Percentiles rank a stretch among this genome's conserved stretches.
phyloP scores from a whole-genome alignment of 2,113 vertebrate genomes.

The Himantopus leucocephalus region DNA sequence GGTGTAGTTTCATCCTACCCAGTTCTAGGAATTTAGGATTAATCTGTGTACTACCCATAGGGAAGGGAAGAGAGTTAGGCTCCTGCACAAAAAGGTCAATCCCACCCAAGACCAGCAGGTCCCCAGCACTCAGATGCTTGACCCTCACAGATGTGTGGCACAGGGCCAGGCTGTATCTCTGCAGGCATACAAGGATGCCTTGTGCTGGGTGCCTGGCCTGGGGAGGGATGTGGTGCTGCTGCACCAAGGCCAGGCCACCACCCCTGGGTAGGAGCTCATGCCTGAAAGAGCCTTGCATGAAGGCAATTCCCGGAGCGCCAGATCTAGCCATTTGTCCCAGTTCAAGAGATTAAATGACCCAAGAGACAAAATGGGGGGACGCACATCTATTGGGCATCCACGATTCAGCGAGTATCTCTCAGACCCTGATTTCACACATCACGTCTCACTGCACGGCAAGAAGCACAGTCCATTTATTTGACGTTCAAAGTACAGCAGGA shows the following conservation, averaged over 20 bases:
- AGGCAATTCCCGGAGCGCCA: not conserved
- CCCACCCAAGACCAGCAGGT: not conserved
- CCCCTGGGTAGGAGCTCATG: not conserved
- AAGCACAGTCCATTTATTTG: rapidly evolving
- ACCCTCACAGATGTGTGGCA: rapidly evolving
- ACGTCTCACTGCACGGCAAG: not conserved
- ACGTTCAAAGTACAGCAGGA: not conserved
- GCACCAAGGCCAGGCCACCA: not conserved
- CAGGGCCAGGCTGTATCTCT: not conserved
- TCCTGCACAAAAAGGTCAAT: rapidly evolving
- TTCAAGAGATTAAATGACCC: not conserved
- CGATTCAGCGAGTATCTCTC: not conserved
- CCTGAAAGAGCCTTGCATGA: not conserved
- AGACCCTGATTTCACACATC: not conserved
- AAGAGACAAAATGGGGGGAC: not conserved
- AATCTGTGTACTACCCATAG: not conserved
- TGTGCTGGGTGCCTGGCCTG: no score
- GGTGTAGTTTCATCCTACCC: not conserved
- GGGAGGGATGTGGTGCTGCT: not conserved
- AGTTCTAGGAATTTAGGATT: not conserved
- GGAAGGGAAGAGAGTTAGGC: not conserved
- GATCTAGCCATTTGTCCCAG: not conserved
- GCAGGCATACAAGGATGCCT: rapidly evolving
- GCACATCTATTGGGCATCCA: rapidly evolving
- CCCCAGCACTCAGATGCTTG: not conserved